These are phyloP conservation scores for Melopsittacus undulatus DNA, from an alignment of 2,797 vertebrate genomes.

Conservation along the genomic window DNA sequence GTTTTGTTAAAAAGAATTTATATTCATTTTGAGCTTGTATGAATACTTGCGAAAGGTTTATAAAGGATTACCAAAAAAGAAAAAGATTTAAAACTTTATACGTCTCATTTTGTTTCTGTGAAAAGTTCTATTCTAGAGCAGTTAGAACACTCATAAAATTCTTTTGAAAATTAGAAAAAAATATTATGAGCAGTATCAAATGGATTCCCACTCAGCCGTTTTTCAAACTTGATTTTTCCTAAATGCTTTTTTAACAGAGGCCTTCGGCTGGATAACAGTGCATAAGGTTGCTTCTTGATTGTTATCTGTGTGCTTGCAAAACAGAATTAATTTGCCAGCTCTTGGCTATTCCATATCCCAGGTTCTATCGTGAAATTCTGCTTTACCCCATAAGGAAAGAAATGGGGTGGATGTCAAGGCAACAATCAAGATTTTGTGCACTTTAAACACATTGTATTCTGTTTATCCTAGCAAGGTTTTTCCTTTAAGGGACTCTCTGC, in stretches of 20 bases:
- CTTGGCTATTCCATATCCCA: neutral
- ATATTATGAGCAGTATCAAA: constrained; percentile 13
- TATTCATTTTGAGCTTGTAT: neutral
- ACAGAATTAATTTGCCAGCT: neutral
- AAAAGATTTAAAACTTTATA: neutral
- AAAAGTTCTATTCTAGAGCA: constrained; percentile 6
- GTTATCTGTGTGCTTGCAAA: neutral
- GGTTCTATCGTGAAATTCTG: neutral
- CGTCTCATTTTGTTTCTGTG: constrained; percentile 34
- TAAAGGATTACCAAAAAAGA: neutral
- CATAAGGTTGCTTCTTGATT: neutral
- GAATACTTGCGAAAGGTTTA: neutral
- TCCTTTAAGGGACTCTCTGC: neutral
- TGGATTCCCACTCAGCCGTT: neutral
- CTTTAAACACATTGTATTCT: neutral
- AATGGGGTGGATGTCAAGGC: neutral
- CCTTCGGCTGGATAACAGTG: neutral
- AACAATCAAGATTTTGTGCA: neutral
- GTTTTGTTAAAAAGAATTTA: neutral
- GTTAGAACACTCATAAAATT: constrained; percentile 38
- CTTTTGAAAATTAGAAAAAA: constrained; percentile 13
- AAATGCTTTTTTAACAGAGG: neutral
- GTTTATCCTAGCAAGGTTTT: neutral
- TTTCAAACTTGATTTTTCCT: constrained; percentile 20
- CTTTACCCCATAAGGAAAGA: neutral